phyloP scores from a whole-genome alignment of 1,140 invertebrate species.

The Drosophila bocki region DNA sequence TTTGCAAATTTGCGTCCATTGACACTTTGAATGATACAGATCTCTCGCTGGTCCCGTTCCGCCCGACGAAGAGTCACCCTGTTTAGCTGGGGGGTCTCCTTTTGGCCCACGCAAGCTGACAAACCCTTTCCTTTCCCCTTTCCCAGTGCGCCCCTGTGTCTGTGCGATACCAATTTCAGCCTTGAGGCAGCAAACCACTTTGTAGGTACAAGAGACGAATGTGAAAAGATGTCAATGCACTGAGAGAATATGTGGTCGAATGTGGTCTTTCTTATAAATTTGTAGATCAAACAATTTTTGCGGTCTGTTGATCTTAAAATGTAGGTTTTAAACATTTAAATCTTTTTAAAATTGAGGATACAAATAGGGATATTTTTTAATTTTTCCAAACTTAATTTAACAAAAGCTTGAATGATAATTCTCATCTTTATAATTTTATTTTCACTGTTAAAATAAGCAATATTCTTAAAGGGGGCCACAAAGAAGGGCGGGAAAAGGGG shows the following conservation, averaged over 20 bases:
- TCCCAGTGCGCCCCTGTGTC: background rate
- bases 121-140: background rate
- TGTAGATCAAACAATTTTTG: background rate
- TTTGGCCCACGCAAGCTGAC: constrained; percentile 22
- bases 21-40: constrained; percentile 38
- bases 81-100: constrained; percentile 31
- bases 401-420: background rate
- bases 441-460: constrained; percentile 43
- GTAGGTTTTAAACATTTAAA: background rate
- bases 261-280: background rate
- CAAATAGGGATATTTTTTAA: background rate
- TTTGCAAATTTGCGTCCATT: constrained; percentile 55
- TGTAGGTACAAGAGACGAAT: constrained; percentile 51
- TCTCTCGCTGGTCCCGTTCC: constrained; percentile 32
- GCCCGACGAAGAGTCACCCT: constrained; percentile 9
- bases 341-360: background rate
- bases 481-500: constrained; percentile 7
- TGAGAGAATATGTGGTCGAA: constrained; percentile 2
- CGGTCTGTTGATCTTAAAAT: background rate
- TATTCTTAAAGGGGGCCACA: constrained; percentile 37
- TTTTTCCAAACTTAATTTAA: background rate
- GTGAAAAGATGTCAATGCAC: constrained; percentile 32
- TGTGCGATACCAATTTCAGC: constrained; percentile 36
- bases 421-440: background rate
- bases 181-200: constrained; percentile 56